Percentiles rank a stretch among this genome's conserved stretches.
These are phyloP conservation scores for Lagocephalus sceleratus DNA, from an alignment of 2,797 vertebrate genomes.

Conservation along the genomic window DNA sequence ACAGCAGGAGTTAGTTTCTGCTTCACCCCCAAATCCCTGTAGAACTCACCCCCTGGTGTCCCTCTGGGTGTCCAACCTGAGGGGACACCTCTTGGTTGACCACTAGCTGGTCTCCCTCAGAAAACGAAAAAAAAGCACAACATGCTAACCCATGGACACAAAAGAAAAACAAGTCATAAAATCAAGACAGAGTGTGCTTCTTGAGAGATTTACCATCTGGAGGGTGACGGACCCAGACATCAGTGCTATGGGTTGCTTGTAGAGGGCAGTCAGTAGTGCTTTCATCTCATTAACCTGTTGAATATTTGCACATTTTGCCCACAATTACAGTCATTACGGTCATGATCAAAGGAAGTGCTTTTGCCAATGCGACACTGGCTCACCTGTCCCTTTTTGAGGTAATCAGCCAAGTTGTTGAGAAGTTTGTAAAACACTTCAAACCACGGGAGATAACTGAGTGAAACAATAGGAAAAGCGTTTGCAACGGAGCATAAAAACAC, in stretches of 20 bases:
- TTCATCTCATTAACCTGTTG: slow-evolving; percentile 78
- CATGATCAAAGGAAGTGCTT: too few relatives aligned
- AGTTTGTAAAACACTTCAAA: slow-evolving; percentile 94
- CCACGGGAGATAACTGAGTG: slow-evolving; percentile 85
- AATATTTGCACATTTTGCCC: neutral
- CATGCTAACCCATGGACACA: slow-evolving; percentile 41
- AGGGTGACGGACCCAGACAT: slow-evolving; percentile 69
- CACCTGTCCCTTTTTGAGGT: slow-evolving; percentile 83
- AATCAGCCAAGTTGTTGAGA: slow-evolving; percentile 85
- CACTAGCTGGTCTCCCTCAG: slow-evolving; percentile 74
- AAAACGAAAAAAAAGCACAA: slow-evolving; percentile 67
- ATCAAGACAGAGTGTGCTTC: slow-evolving; percentile 6
- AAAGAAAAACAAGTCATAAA: slow-evolving; percentile 24
- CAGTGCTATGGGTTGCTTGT: slow-evolving; percentile 73
- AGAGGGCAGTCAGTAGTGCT: slow-evolving; percentile 72
- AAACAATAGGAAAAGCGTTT: slow-evolving; percentile 4
- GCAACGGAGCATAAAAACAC: neutral
- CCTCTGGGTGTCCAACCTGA: slow-evolving; percentile 49
- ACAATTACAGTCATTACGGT: neutral
- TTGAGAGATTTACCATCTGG: slow-evolving; percentile 77
- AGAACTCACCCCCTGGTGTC: slow-evolving; percentile 72
- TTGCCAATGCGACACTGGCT: slow-evolving; percentile 4
- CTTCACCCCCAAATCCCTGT: slow-evolving; percentile 14
- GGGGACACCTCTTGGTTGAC: slow-evolving; percentile 59
- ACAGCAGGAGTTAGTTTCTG: slow-evolving; percentile 53